A percentile compares a stretch with the other conserved stretches of the same genome.
These are phyloP conservation scores for Serinus canaria DNA, from an alignment of 2,113 vertebrate genomes.

Conservation along the genomic window DNA sequence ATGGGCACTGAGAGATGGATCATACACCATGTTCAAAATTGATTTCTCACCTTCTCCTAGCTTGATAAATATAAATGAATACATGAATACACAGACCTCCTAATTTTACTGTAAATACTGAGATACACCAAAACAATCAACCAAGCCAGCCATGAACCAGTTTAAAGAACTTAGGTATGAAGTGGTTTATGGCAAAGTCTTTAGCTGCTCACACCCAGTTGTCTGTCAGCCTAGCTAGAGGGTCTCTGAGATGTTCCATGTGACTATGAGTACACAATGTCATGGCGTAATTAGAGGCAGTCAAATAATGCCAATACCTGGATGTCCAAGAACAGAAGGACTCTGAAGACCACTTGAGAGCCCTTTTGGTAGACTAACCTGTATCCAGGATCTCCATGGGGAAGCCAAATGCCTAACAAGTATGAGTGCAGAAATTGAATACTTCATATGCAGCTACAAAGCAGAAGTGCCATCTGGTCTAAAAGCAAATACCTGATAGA, in stretches of 20 bases:
- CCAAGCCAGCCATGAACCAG: background rate
- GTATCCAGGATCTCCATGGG: background rate
- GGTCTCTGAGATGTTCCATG: background rate
- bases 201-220: background rate
- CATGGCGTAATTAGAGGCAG: background rate
- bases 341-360: background rate
- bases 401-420: background rate
- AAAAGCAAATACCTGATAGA: background rate
- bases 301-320: background rate
- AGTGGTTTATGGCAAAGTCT: background rate
- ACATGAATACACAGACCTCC: background rate
- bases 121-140: background rate
- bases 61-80: background rate
- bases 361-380: background rate
- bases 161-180: background rate
- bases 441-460: background rate
- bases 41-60: background rate
- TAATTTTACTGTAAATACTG: background rate
- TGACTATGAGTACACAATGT: background rate
- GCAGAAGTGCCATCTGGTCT: background rate
- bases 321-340: background rate
- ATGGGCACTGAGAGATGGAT: background rate
- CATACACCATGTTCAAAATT: background rate
- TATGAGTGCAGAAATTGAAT: background rate
- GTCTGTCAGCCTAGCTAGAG: background rate